phyloP scores from a whole-genome alignment of 2,797 vertebrate genomes.

The Danio choprae region DNA sequence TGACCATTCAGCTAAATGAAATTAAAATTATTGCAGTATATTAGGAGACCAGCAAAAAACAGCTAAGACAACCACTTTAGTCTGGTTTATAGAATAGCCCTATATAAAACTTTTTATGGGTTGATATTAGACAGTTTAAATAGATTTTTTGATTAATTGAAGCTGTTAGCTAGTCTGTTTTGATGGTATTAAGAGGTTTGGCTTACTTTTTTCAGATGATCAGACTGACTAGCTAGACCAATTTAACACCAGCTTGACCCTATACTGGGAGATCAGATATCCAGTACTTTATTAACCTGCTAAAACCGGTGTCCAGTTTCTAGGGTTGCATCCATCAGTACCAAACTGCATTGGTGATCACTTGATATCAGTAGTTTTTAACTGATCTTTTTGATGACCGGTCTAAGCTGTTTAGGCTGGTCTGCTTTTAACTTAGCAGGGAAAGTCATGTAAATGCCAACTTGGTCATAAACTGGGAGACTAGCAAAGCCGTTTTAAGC shows the following conservation, averaged over 20 bases:
- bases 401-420: too few species aligned
- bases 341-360: too few species aligned
- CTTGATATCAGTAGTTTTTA: too few species aligned
- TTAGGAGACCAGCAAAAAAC: neutral
- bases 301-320: too few species aligned
- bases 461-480: too few species aligned
- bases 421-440: too few species aligned
- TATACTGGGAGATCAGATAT: neutral
- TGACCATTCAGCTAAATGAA: neutral
- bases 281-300: too few species aligned
- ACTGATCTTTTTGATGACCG: too few species aligned
- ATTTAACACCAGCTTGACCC: neutral
- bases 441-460: too few species aligned
- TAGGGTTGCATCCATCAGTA: too few species aligned
- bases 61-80: neutral
- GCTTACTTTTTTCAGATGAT: neutral
- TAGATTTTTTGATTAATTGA: neutral
- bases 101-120: neutral
- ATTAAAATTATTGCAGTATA: neutral
- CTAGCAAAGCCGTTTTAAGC: too few species aligned
- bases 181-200: neutral
- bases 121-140: neutral
- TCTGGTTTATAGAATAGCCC: neutral
- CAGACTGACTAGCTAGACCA: neutral
- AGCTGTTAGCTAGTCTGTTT: neutral